These are phyloP conservation scores for Paracyprichromis sp. DNA, from an alignment of 2,113 vertebrate genomes.

Conservation along the genomic window DNA sequence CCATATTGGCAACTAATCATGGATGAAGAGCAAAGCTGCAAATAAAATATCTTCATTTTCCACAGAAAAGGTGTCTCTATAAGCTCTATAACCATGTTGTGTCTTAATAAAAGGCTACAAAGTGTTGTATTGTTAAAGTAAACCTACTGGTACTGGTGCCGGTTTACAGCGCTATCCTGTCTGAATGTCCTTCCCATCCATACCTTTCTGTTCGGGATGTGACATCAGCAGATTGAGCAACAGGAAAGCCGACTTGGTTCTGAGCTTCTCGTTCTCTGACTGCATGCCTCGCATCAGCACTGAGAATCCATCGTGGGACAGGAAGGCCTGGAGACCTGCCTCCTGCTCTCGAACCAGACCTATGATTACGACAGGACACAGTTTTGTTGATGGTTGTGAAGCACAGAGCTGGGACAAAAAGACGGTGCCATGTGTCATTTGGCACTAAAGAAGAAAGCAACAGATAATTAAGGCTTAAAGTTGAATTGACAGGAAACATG, in stretches of 20 bases:
- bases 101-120: not conserved
- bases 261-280: slow-evolving; percentile 78
- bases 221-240: slow-evolving; percentile 81
- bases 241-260: slow-evolving; percentile 85
- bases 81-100: not conserved
- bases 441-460: not conserved
- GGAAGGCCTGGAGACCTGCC: slow-evolving; percentile 76
- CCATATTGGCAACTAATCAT: accelerated
- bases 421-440: not conserved
- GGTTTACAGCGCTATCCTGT: not conserved
- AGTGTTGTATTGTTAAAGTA: not conserved
- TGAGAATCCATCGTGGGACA: slow-evolving; percentile 81
- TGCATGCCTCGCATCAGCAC: slow-evolving; percentile 90
- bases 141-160: not conserved
- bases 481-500: not conserved
- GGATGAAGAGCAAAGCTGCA: not conserved
- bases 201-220: slow-evolving; percentile 84
- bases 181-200: not conserved
- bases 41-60: not conserved
- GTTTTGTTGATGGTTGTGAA: not conserved
- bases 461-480: not conserved
- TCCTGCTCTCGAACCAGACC: slow-evolving; percentile 87
- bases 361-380: slow-evolving; percentile 14
- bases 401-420: not conserved
- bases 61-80: not conserved